Conservation (phyloP, 2,113 vertebrate species). For the Lontra canadensis region DNA sequence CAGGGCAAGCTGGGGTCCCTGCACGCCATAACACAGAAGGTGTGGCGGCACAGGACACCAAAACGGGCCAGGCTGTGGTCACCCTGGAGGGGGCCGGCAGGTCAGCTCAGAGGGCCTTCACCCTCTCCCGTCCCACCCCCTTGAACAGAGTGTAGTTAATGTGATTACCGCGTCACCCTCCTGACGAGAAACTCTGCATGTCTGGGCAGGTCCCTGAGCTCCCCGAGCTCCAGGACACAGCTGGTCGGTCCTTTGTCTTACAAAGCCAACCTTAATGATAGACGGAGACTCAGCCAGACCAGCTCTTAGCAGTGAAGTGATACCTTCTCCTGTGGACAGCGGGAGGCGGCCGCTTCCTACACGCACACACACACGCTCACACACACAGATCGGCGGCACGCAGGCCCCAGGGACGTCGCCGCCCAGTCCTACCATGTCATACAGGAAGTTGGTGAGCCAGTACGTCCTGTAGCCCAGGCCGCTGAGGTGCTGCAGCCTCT, state of each 20-base stretch:
- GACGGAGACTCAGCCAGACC: neutral
- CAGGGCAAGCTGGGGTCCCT: neutral
- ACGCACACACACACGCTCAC: rapidly evolving
- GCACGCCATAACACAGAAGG: neutral
- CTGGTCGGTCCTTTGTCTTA: neutral
- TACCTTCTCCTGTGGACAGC: rapidly evolving
- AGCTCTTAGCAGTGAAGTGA: rapidly evolving
- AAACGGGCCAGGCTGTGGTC: neutral
- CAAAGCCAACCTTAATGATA: neutral
- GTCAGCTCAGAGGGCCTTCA: neutral
- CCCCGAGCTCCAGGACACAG: neutral
- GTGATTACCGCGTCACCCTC: neutral
- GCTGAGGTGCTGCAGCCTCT: conserved; percentile 83
- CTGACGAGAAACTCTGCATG: neutral
- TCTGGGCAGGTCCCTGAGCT: neutral
- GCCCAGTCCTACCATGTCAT: conserved; percentile 83
- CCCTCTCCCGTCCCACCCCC: rapidly evolving
- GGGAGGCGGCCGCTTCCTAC: rapidly evolving
- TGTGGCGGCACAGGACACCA: rapidly evolving
- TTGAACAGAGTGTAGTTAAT: neutral
- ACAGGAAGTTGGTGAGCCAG: conserved; percentile 84
- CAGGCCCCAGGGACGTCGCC: rapidly evolving
- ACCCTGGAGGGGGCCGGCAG: neutral
- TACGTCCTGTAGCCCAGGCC: conserved; percentile 83
- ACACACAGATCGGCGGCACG: rapidly evolving